Percentiles rank a stretch among this genome's conserved stretches.
Evolutionary conservation across 2,113 vertebrate species (phyloP).

Genomic region (Sapajus apella): DNA sequence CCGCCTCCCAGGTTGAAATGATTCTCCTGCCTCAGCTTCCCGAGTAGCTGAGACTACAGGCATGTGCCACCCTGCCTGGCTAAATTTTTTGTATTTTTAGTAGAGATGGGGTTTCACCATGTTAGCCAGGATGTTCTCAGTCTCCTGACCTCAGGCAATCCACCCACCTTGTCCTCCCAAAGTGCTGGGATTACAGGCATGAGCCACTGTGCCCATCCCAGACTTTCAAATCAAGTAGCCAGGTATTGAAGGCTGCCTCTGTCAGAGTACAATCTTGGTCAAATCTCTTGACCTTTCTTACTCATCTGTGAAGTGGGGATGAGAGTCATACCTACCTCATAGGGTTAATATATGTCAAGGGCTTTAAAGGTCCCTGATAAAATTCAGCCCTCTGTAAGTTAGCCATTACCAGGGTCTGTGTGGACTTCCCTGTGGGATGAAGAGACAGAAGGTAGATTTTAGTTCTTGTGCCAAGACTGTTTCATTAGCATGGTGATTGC

Average conservation of each 20-base stretch:
- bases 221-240: neutral
- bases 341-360: neutral
- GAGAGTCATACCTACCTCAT: neutral
- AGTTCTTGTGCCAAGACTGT: constrained; percentile 30
- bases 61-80: too few species aligned
- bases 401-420: neutral
- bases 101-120: too few species aligned
- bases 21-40: too few species aligned
- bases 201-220: neutral
- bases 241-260: neutral
- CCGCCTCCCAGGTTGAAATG: too few species aligned
- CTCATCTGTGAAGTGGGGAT: neutral
- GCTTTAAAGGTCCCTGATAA: neutral
- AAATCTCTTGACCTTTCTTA: neutral
- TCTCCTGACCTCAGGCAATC: too few species aligned
- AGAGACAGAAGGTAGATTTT: constrained; percentile 49
- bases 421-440: neutral
- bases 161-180: too few species aligned
- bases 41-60: too few species aligned
- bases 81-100: too few species aligned
- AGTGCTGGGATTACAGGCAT: too few species aligned
- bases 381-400: neutral
- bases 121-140: too few species aligned
- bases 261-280: too few species aligned
- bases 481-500: constrained; percentile 47